These are phyloP conservation scores for Pungitius pungitius DNA, from an alignment of 2,113 vertebrate species.

Conservation along the genomic window DNA sequence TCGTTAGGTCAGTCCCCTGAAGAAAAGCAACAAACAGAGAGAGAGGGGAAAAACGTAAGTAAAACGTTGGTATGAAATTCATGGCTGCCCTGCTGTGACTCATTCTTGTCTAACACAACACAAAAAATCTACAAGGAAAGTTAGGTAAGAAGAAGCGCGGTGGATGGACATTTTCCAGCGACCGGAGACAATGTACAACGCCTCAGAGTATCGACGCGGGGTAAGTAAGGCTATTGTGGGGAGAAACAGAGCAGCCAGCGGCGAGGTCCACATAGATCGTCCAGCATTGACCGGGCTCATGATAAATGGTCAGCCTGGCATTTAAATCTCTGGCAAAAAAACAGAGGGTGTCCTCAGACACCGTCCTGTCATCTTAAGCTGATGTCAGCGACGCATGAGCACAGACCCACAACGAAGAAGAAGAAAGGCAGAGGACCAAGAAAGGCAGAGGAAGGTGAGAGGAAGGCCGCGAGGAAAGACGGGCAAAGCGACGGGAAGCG, in stretches of 20 bases:
- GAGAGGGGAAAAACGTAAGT: constrained; percentile 36
- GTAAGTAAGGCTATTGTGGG: constrained; percentile 62
- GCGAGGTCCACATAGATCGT: constrained; percentile 52
- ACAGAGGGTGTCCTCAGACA: constrained; percentile 39
- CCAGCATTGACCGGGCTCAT: constrained; percentile 48
- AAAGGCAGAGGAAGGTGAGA: constrained; percentile 4
- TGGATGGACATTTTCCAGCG: constrained; percentile 54
- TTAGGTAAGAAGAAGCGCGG: constrained; percentile 50
- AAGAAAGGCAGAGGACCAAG: constrained; percentile 10
- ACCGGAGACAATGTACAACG: constrained; percentile 59
- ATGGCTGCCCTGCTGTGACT: constrained; percentile 58
- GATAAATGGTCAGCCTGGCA: constrained; percentile 59
- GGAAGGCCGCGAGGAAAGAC: constrained; percentile 3
- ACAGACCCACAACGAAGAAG: constrained; percentile 10
- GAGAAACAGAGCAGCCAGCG: constrained; percentile 58
- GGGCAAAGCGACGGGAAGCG: neutral
- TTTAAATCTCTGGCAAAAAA: constrained; percentile 59
- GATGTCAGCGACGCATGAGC: constrained; percentile 24
- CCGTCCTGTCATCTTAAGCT: constrained; percentile 25
- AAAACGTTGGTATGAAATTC: constrained; percentile 58
- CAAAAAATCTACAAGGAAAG: constrained; percentile 40
- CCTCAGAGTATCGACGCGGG: constrained; percentile 57
- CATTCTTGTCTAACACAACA: constrained; percentile 44
- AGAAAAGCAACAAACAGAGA: constrained; percentile 53
- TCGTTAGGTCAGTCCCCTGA: constrained; percentile 70